phyloP scores from a whole-genome alignment of 2,888 invertebrate genomes.

The Aradus depressus region DNA sequence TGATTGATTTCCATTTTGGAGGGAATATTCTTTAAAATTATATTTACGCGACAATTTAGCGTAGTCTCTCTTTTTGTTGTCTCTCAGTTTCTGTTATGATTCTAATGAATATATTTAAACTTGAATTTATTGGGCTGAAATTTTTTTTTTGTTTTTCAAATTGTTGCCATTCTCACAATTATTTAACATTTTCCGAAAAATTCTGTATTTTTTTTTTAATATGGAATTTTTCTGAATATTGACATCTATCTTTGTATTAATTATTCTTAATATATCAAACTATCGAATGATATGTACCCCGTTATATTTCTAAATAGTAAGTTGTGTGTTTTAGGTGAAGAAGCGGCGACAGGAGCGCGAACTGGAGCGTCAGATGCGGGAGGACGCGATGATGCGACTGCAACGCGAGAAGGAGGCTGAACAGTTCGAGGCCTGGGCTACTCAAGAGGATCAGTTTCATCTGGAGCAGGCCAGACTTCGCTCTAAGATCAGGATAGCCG shows the following conservation, averaged over 20 bases:
- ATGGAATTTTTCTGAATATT: no score
- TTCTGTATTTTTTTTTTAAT: no score
- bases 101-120: neutral
- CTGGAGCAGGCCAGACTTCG: slow-evolving; percentile 88
- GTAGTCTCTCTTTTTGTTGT: neutral
- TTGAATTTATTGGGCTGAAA: neutral
- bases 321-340: slow-evolving; percentile 62
- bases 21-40: neutral
- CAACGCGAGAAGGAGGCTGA: slow-evolving; percentile 84
- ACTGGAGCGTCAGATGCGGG: slow-evolving; percentile 67
- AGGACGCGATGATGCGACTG: slow-evolving; percentile 70
- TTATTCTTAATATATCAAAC: neutral
- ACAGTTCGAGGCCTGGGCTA: slow-evolving; percentile 85
- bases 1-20: neutral
- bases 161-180: no score
- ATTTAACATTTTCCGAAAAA: no score
- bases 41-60: neutral
- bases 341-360: slow-evolving; percentile 81
- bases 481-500: slow-evolving; percentile 90
- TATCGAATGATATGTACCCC: no score
- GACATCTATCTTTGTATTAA: neutral
- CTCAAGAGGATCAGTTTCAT: slow-evolving; percentile 96
- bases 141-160: slow-evolving; percentile 1
- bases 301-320: no score
- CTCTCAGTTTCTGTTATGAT: neutral